Conservation (phyloP, 2,113 vertebrate species). For the rat (Rattus norvegicus) region GRCr8 NC_086030.1:34157501-34158000, state of each 20-base stretch:
- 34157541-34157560: neutral
- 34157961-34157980: neutral
- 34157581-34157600: neutral
- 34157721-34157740: neutral
- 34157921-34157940: accelerated
- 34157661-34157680: accelerated
- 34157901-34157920: neutral
- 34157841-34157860: no score
- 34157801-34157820: no score
- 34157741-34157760: neutral
- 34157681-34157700: accelerated
- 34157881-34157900: neutral
- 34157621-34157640: neutral
- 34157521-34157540: neutral
- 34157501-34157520: neutral
- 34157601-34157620: neutral
- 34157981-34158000: neutral
- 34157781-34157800: no score
- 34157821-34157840: neutral
- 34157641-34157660: neutral
- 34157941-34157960: neutral
- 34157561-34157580: neutral
- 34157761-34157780: neutral
- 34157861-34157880: neutral
- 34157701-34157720: neutral